Base-by-base conservation (phyloP, 2,888 invertebrate species). In the Arctia plantaginis region DNA sequence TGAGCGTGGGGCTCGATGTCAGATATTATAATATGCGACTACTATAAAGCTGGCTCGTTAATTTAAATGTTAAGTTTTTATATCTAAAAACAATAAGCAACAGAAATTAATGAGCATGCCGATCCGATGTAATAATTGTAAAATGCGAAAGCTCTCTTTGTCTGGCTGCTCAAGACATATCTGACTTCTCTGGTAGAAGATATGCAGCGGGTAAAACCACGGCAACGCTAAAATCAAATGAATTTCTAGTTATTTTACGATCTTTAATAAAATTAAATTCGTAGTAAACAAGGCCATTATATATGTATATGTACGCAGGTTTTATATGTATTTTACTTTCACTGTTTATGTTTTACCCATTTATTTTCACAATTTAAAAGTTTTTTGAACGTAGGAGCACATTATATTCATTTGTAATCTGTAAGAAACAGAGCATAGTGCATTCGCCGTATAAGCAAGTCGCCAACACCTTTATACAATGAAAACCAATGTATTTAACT, bases 221-320 rank as follows among this genome's bases (percentile, higher is more conserved):
- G n/a, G 51, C 51, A n/a, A 55, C n/a, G 51, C 12, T 55, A n/a
- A n/a, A n/a, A 55, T 55, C 3, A 55, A 55, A 55, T 51, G 23
- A 0, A 8, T 12, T 55, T 55, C 3, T 55, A 23, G 51, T 55
- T 55, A n/a, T 55, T 23, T 55, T 55, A 55, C 12, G 10, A 55
- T 55, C 51, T 55, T 55, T 55, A 75, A 80, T 71, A 77, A 71
- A 55, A n/a, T 55, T 55, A n/a, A 55, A 55, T 55, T 55, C 12
- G 51, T 55, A 23, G 51, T 55, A 55, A 55, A 55, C n/a, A 55
- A 55, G 51, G 51, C 51, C n/a, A n/a, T n/a, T 55, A 55, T 55
- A 55, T 55, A 55, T 12, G 12, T 12, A 55, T 55, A 55, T 8
- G 20, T 10, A 55, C n/a, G n/a, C n/a, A 23, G n/a, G 23, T 55